Evolutionary conservation across 2,888 invertebrate genomes (phyloP).

Genomic region (Cosmopolites sordidus): DNA sequence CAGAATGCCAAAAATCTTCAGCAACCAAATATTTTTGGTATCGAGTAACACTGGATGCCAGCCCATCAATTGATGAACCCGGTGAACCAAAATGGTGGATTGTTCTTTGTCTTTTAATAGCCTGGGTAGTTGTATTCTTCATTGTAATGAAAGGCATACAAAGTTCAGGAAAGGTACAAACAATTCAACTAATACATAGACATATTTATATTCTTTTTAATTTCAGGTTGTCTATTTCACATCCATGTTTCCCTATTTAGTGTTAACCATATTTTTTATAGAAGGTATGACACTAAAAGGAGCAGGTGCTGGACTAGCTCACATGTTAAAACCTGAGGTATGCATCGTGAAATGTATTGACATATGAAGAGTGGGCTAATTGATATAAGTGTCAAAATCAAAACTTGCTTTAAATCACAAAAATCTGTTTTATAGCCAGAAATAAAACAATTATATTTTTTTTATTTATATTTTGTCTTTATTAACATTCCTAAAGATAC

Average conservation of each 20-base stretch:
- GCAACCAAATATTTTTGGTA: slow-evolving; percentile 94
- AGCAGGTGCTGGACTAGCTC: slow-evolving; percentile 77
- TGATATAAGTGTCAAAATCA: too few relatives aligned
- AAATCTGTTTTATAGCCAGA: too few relatives aligned
- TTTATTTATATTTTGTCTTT: too few relatives aligned
- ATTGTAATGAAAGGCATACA: slow-evolving; percentile 97
- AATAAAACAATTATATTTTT: too few relatives aligned
- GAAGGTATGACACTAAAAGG: slow-evolving; percentile 85
- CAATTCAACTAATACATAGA: background rate
- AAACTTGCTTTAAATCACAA: too few relatives aligned
- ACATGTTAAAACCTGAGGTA: slow-evolving; percentile 93
- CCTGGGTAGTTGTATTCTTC: slow-evolving; percentile 89
- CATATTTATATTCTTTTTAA: slow-evolving; percentile 8
- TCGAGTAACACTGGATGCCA: slow-evolving; percentile 80
- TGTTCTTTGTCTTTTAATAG: slow-evolving; percentile 76
- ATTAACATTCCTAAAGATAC: too few relatives aligned
- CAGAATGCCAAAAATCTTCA: slow-evolving; percentile 78
- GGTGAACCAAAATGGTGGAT: slow-evolving; percentile 92
- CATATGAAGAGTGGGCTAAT: too few relatives aligned
- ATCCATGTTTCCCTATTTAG: slow-evolving; percentile 90
- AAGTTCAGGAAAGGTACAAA: slow-evolving; percentile 85
- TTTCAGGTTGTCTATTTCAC: slow-evolving; percentile 90
- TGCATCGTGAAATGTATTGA: slow-evolving; percentile 29
- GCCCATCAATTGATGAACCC: slow-evolving; percentile 78
- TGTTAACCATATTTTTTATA: slow-evolving; percentile 90